Conservation (phyloP, 37 sponge, comb jelly and placozoan genomes). For the Crambe crambe region DNA sequence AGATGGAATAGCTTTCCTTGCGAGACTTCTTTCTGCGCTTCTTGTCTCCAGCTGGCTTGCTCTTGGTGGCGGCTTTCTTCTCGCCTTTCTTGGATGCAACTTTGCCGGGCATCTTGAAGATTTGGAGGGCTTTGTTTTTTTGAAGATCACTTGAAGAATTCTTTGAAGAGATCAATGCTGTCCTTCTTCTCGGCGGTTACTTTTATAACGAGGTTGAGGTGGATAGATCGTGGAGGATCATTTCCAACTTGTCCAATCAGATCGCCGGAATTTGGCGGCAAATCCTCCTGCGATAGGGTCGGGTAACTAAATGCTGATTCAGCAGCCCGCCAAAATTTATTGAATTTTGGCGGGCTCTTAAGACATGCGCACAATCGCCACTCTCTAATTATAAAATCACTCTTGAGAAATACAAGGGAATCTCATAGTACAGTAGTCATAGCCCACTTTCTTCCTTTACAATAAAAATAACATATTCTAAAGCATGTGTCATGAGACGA, state of each 20-base stretch:
- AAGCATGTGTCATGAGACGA: too few species aligned
- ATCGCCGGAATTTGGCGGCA: constrained; percentile 3
- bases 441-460: too few species aligned
- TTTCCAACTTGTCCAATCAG: constrained; percentile 7
- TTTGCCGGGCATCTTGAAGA: constrained; percentile 72
- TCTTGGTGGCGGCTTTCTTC: constrained; percentile 81
- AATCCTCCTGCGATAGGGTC: background rate
- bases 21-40: constrained; percentile 76
- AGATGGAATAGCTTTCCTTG: constrained; percentile 96
- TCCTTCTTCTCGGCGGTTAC: background rate
- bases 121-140: background rate
- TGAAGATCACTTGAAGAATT: background rate
- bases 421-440: too few species aligned
- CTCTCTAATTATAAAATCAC: too few species aligned
- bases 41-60: constrained; percentile 69
- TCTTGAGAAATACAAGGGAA: too few species aligned
- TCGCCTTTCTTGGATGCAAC: constrained; percentile 77
- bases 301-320: background rate
- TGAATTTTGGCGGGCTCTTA: background rate
- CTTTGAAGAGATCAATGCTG: background rate
- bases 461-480: too few species aligned
- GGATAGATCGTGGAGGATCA: constrained; percentile 30
- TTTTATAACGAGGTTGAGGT: too few species aligned
- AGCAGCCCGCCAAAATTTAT: background rate
- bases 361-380: too few species aligned